Evolutionary conservation across 1,140 invertebrate genomes (phyloP).

Genomic region (Drosophila subpulchrella): DNA sequence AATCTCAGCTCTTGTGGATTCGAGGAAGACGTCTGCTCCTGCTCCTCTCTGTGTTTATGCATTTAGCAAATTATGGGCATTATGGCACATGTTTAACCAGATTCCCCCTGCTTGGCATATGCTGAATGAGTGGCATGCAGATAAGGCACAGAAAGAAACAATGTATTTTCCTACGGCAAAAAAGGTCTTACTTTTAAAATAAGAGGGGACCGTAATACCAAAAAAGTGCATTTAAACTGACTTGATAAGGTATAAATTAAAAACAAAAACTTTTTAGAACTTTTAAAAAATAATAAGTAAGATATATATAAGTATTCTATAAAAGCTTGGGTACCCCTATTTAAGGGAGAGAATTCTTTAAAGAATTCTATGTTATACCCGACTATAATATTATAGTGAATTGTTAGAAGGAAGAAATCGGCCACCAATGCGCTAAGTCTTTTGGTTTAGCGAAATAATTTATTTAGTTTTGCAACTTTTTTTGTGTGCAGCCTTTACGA

Average conservation of each 20-base stretch:
- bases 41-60: constrained; percentile 15
- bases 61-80: constrained; percentile 72
- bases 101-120: constrained; percentile 24
- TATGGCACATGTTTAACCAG: constrained; percentile 29
- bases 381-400: too few species aligned
- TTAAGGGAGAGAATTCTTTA: too few species aligned
- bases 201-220: too few species aligned
- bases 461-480: background rate
- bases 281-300: too few species aligned
- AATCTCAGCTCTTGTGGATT: constrained; percentile 20
- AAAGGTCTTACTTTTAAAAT: background rate
- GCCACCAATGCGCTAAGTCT: too few species aligned
- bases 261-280: background rate
- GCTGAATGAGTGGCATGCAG: constrained; percentile 34
- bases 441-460: background rate
- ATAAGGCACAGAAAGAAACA: constrained; percentile 9
- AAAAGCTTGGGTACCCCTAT: too few species aligned
- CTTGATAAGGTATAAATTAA: too few species aligned
- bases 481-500: background rate
- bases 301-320: too few species aligned
- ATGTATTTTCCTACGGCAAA: background rate
- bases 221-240: too few species aligned
- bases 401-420: too few species aligned
- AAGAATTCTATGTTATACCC: too few species aligned
- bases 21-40: background rate